phyloP scores from a whole-genome alignment of 2,797 vertebrate species.

The Lutjanus argentimaculatus region DNA sequence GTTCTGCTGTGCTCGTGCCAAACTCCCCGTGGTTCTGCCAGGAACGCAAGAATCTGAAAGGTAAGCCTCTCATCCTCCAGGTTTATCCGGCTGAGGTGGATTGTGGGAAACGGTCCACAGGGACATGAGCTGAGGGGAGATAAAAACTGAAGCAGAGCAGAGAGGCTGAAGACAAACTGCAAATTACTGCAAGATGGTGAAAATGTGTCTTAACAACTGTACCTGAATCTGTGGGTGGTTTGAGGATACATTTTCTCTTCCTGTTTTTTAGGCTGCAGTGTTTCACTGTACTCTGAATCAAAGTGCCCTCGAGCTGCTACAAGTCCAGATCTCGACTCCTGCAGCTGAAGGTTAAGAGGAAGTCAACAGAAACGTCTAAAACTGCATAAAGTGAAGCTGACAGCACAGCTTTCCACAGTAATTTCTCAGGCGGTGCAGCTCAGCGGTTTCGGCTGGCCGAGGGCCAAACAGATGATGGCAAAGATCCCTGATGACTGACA shows the following conservation, averaged over 20 bases:
- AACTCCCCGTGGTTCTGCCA: neutral
- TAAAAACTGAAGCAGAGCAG: neutral
- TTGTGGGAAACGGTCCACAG: neutral
- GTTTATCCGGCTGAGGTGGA: neutral
- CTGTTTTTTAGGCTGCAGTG: neutral
- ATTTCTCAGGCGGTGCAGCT: neutral
- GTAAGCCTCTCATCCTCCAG: neutral
- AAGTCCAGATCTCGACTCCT: neutral
- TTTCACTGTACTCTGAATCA: neutral
- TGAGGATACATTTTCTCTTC: neutral
- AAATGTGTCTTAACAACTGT: neutral
- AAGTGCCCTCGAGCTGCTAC: no score
- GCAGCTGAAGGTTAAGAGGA: neutral
- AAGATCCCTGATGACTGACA: neutral
- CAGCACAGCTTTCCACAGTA: neutral
- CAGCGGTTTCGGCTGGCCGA: neutral
- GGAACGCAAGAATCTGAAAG: neutral
- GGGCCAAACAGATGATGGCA: neutral
- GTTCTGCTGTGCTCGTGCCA: neutral
- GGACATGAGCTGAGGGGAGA: neutral
- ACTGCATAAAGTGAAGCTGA: neutral
- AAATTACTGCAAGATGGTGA: no score
- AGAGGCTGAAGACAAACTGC: no score
- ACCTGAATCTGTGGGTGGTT: neutral
- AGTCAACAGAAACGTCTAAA: neutral